Evolutionary conservation across 2,797 vertebrate species (phyloP).

Genomic region (Siniperca undulata): DNA sequence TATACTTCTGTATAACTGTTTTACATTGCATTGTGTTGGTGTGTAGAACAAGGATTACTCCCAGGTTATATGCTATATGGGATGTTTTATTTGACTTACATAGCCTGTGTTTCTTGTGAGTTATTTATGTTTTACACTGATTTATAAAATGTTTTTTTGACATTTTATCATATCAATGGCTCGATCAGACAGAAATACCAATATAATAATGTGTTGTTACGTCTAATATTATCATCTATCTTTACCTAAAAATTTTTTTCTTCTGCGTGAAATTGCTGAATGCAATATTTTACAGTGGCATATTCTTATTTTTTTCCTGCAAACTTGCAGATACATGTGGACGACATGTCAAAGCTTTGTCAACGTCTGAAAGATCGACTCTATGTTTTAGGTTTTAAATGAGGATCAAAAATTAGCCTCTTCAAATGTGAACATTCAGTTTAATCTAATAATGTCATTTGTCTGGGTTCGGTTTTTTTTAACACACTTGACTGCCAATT

Average conservation of each 20-base stretch:
- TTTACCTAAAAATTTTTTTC: neutral
- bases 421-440: neutral
- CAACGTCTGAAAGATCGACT: neutral
- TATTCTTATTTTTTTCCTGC: neutral
- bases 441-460: neutral
- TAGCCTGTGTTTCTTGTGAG: neutral
- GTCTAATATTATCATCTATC: neutral
- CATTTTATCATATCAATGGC: neutral
- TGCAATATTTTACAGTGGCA: neutral
- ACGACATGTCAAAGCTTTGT: neutral
- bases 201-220: neutral
- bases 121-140: neutral
- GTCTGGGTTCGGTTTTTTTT: neutral
- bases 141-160: neutral
- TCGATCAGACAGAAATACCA: neutral
- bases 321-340: neutral
- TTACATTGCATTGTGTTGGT: neutral
- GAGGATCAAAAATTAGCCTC: neutral
- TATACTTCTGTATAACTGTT: too few relatives aligned
- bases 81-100: neutral
- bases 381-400: neutral
- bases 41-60: neutral
- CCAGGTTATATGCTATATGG: neutral
- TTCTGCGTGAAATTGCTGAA: neutral
- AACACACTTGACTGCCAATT: slow-evolving; percentile 2